Base-by-base conservation (phyloP, 2,113 vertebrate genomes). In the Microcebus ravelobensis region DNA sequence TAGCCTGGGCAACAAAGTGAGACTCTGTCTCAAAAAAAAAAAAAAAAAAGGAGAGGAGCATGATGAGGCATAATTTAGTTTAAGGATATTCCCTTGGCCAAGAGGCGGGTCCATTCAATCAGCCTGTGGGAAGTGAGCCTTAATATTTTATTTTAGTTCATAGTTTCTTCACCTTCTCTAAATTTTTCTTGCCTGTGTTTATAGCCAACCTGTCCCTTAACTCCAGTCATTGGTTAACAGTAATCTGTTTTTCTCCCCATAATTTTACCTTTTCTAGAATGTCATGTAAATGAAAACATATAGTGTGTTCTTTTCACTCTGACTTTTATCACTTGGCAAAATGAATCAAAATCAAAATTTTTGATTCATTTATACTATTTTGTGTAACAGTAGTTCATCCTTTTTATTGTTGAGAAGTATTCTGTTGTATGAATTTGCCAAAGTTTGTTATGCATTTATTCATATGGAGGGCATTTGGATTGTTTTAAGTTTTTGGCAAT, bases 181-280 rank as follows among this genome's bases (percentile, higher is more conserved):
- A 76, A 68, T 59, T 68, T 83, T 92, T 83, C 45, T 68, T 68
- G 17, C 68, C 13, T 18, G 20, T 67, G 3, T 76, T 82, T 83
- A 5, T 68, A 76, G 59, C 68, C 79, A 89, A 1, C 15, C 5
- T 70, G 12, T 84, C 42, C 88, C 29, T 21, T 2, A 71, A 2
- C n/a, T 86, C 45, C 42, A 50, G 61, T 85, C 57, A n/a, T 25
- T 57, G 34, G 52, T 25, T 79, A 85, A 90, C 17, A 39, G 39
- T 82, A 20, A 67, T 59, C 36, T 92, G 48, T 34, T 83, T 82
- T 92, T 87, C 31, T 87, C 55, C 55, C 31, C 76, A 55, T 87
- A 81, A 92, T 73, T 92, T 92, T 74, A 25, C 68, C 84, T 92
- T 82, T 82, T 59, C 76, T 11, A 55, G 50, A 79, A 42, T 77